Percentiles rank a stretch among this genome's conserved stretches.
Evolutionary conservation across 2,888 invertebrate species (phyloP).

Genomic region (Yponomeuta malinellus): DNA sequence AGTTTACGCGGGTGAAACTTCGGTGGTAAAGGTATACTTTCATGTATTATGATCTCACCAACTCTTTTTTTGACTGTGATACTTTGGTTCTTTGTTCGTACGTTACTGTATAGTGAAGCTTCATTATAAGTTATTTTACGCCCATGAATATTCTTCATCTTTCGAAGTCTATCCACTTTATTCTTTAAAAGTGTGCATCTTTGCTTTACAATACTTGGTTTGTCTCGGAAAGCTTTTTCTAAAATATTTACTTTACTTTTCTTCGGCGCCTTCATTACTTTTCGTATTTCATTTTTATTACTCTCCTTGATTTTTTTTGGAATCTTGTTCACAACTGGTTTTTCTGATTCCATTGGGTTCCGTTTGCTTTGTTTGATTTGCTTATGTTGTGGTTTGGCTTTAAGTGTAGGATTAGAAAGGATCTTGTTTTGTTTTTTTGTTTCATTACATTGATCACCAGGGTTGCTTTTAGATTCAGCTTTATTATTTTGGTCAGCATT

Average conservation of each 20-base stretch:
- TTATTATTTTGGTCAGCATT: neutral
- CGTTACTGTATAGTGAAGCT: slow-evolving; percentile 24
- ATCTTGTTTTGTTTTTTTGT: neutral
- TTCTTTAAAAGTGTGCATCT: slow-evolving; percentile 29
- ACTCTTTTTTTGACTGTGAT: slow-evolving; percentile 25
- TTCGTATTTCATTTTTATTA: neutral
- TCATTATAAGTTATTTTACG: slow-evolving; percentile 25
- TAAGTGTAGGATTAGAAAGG: neutral
- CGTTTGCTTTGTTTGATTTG: neutral
- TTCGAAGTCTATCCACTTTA: slow-evolving; percentile 24
- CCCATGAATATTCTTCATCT: slow-evolving; percentile 22
- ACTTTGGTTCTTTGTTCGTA: slow-evolving; percentile 25
- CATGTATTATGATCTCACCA: slow-evolving; percentile 27
- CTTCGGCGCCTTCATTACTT: neutral
- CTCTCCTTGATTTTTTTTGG: neutral
- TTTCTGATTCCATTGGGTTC: neutral
- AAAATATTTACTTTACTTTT: neutral
- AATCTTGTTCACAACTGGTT: neutral
- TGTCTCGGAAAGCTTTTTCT: slow-evolving; percentile 24
- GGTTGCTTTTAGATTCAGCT: too few relatives aligned
- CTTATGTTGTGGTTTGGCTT: neutral
- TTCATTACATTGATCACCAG: neutral
- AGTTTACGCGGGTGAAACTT: neutral
- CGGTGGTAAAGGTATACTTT: slow-evolving; percentile 24
- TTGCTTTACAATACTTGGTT: slow-evolving; percentile 28